Evolutionary conservation across 2,113 vertebrate genomes (phyloP), one percentile per base, ranked within the genome.

Genomic region (Ancistrus triradiatus): DNA sequence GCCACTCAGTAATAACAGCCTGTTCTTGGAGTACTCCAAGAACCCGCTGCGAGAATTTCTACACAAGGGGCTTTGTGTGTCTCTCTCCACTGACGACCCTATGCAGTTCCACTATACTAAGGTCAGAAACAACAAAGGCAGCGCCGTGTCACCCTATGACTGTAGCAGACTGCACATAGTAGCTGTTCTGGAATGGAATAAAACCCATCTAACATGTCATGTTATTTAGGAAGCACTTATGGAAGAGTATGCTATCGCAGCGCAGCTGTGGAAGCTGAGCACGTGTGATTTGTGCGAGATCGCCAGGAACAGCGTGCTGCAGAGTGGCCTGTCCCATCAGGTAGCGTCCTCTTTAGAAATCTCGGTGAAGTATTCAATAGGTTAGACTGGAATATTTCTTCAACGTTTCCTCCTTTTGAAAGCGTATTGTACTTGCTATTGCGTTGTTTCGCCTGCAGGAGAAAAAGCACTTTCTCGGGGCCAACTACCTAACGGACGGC

Each of bases 71-170:
- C 86, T 99, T 27, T 90, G 87, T 0, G 86, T 99, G 37, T 99
- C 96, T 0, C 90, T 98, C 69, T 98, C 96, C 56, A 99, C 96
- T 0, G 96, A 99, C 2, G 96, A 98, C 60, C 96, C 96, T 47
- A 90, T 99, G 95, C 96, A 98, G 86, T 99, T 99, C 73, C 96
- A 99, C 75, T 99, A 98, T 72, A 98, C 95, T 14, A 99, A 97
- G 95, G 96, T 98, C 77, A 81, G 83, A 27, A 17, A 5, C 3
- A 17, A n/a, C n/a, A n/a, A n/a, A n/a, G n/a, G n/a, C n/a, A n/a
- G n/a, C n/a, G n/a, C n/a, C n/a, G n/a, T n/a, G n/a, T n/a, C n/a
- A n/a, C n/a, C n/a, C n/a, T n/a, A n/a, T n/a, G n/a, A n/a, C n/a
- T n/a, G n/a, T n/a, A n/a, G n/a, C n/a, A n/a, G n/a, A n/a, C n/a